phyloP scores from a whole-genome alignment of 2,113 vertebrate genomes.

The Chloropsis cyanopogon region DNA sequence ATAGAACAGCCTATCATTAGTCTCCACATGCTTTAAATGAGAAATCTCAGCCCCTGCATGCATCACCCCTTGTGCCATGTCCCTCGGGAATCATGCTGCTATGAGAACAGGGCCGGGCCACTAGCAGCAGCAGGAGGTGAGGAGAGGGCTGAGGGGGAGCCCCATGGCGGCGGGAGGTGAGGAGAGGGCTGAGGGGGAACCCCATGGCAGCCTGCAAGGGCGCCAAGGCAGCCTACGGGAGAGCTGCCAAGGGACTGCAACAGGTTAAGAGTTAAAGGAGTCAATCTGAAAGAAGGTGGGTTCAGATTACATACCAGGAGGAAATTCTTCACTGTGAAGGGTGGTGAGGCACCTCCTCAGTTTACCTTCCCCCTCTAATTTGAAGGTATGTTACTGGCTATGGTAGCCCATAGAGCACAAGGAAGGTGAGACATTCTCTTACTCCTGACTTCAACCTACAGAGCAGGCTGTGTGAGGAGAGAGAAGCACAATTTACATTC shows the following conservation, averaged over 20 bases:
- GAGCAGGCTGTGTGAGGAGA: neutral
- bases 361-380: neutral
- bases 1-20: accelerated
- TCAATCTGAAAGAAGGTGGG: no score
- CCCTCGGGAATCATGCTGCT: accelerated
- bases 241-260: accelerated
- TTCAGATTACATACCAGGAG: neutral
- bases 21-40: neutral
- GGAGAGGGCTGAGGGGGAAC: no score
- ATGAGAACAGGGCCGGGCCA: accelerated
- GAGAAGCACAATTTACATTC: neutral
- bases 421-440: neutral
- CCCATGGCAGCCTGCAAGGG: no score
- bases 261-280: accelerated
- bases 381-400: neutral
- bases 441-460: neutral
- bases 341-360: neutral
- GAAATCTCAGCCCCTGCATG: neutral
- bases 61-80: no score
- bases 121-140: accelerated
- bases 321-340: neutral
- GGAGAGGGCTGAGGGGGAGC: no score
- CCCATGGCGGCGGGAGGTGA: accelerated
- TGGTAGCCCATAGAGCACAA: neutral
- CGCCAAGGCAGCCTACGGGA: accelerated